A percentile compares a stretch with the other conserved stretches of the same genome.
Evolutionary conservation across 1,140 invertebrate species (phyloP).

Genomic region (Linepithema humile): DNA sequence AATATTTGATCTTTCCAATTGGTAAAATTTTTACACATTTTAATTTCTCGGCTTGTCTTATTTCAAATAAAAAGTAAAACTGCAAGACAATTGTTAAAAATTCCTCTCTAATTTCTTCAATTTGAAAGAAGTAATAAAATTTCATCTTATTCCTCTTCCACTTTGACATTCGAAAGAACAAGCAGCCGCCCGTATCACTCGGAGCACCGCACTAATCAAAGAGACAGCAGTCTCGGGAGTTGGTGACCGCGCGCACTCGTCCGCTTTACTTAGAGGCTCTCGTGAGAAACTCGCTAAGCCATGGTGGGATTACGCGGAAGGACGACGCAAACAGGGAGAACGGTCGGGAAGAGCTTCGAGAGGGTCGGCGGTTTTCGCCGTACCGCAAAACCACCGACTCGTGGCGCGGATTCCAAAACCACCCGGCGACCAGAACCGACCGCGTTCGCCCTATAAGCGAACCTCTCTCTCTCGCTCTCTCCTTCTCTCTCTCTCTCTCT

Average conservation of each 20-base stretch:
- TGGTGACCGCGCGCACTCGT: slow-evolving; percentile 30
- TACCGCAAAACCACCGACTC: slow-evolving; percentile 73
- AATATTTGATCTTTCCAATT: too few species aligned
- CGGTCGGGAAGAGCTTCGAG: slow-evolving; percentile 69
- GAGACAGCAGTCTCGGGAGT: slow-evolving; percentile 23
- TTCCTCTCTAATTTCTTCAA: not conserved
- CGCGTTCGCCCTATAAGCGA: slow-evolving; percentile 70
- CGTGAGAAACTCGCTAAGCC: slow-evolving; percentile 55
- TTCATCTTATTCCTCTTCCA: not conserved
- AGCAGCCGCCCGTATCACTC: not conserved
- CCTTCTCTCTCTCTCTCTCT: too few species aligned
- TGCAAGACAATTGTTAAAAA: not conserved
- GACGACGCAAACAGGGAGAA: slow-evolving; percentile 57
- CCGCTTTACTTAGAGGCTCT: slow-evolving; percentile 44
- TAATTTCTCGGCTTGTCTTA: not conserved
- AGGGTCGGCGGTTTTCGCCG: slow-evolving; percentile 68
- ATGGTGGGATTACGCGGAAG: slow-evolving; percentile 41
- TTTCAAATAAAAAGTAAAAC: not conserved
- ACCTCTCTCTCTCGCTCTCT: too few species aligned
- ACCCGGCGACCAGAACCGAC: slow-evolving; percentile 69
- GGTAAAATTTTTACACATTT: not conserved
- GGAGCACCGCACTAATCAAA: slow-evolving; percentile 37
- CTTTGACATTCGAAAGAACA: not conserved
- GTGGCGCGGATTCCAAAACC: slow-evolving; percentile 73
- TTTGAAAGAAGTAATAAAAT: not conserved